Evolutionary conservation across 2,888 invertebrate species (phyloP), one percentile per base, ranked within the genome.

Genomic region (Epinotia bilunana): DNA sequence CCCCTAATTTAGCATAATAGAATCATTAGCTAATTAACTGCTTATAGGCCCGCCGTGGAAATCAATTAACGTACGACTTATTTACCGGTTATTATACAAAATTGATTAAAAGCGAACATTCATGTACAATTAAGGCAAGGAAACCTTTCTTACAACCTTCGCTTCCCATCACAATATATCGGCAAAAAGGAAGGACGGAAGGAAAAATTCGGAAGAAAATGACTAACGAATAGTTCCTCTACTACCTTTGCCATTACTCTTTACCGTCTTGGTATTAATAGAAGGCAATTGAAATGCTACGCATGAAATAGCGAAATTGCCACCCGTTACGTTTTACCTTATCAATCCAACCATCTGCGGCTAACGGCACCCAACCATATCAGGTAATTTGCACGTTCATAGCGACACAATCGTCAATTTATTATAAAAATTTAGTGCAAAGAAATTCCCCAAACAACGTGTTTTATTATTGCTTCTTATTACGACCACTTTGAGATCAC

Each of bases 321-420:
- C 28, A 55, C 61, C 73, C 68, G 73, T 63, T 74, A 69, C 55
- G 33, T 62, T 73, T 63, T 46, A 16, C 68, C 62, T 57, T 68
- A 69, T 74, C 61, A 57, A 57, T 46, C 46, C 68, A 55, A 28
- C 65, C 67, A 73, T 68, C 67, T 68, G 67, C 39, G 39, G 28
- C 53, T 68, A 74, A 74, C 73, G 62, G 73, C 46, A n/a, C 62
- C 46, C n/a, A 58, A 39, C 68, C 20, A 58, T 63, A 74, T 69
- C 43, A n/a, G 18, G 49, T 60, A 72, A 65, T 63, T 53, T 58
- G 62, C 58, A 63, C 62, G 9, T 63, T 16, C 23, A 23, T 69
- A 33, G 13, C n/a, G n/a, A 62, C 55, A 68, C 53, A 55, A 57
- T 67, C 20, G 23, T 61, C 9, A 39, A 39, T 67, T 53, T 43